Conservation (phyloP, 1,140 invertebrate species). For the Neomicropteryx cornuta region DNA sequence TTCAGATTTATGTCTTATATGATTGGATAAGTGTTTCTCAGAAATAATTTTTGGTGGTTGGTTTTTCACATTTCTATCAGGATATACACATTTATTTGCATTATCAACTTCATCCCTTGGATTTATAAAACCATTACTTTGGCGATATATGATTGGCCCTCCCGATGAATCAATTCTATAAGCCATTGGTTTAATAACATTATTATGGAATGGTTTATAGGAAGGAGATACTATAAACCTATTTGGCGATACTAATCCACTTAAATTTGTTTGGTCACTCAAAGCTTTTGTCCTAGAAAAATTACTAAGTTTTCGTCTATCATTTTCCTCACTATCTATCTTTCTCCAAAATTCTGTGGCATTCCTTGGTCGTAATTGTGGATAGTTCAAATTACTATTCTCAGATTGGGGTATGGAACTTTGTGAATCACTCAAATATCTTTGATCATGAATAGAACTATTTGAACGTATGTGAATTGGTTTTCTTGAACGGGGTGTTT, state of each 20-base stretch:
- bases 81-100: too few relatives aligned
- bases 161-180: too few relatives aligned
- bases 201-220: too few relatives aligned
- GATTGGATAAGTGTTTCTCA: too few relatives aligned
- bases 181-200: too few relatives aligned
- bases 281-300: slow-evolving; percentile 28
- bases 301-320: slow-evolving; percentile 24
- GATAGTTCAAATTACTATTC: slow-evolving; percentile 17
- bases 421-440: slow-evolving; percentile 40
- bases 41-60: too few relatives aligned
- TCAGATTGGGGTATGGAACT: slow-evolving; percentile 19
- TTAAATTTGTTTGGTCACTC: slow-evolving; percentile 26
- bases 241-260: slow-evolving; percentile 1
- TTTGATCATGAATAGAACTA: slow-evolving; percentile 30
- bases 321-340: slow-evolving; percentile 42
- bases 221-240: slow-evolving; percentile 20
- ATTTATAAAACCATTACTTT: too few relatives aligned
- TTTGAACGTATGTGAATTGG: slow-evolving; percentile 46
- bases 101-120: too few relatives aligned
- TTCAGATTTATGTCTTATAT: slow-evolving; percentile 33
- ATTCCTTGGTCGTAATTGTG: slow-evolving; percentile 29
- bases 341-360: slow-evolving; percentile 52
- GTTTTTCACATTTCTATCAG: too few relatives aligned
- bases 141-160: too few relatives aligned
- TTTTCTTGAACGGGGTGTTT: slow-evolving; percentile 50